phyloP scores from a whole-genome alignment of 2,888 invertebrate species.

The Pollenia griseotomentosa region DNA sequence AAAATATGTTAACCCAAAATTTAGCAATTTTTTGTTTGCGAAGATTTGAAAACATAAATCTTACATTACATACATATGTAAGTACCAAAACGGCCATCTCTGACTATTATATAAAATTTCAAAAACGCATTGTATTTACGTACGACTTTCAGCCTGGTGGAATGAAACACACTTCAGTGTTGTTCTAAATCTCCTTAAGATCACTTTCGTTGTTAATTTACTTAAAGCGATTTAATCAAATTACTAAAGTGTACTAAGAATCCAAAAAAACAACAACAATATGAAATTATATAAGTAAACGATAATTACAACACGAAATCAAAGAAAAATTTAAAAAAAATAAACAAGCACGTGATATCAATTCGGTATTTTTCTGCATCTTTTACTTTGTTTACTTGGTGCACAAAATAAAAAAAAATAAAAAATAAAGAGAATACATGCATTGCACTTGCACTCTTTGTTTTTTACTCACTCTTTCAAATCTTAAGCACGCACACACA shows the following conservation, averaged over 20 bases:
- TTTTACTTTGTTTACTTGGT: slow-evolving; percentile 19
- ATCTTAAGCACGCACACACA: background rate
- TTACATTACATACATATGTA: background rate
- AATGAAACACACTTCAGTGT: slow-evolving; percentile 70
- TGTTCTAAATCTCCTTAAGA: slow-evolving; percentile 76
- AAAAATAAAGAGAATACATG: background rate
- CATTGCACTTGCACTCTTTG: slow-evolving; percentile 12
- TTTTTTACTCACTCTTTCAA: background rate
- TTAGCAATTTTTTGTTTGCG: too few species aligned
- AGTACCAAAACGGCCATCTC: background rate
- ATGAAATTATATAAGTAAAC: slow-evolving; percentile 46
- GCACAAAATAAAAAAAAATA: background rate
- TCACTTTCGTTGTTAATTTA: slow-evolving; percentile 71
- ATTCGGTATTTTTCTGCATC: background rate
- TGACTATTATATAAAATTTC: slow-evolving; percentile 53
- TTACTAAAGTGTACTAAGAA: slow-evolving; percentile 1
- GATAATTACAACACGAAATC: slow-evolving; percentile 21
- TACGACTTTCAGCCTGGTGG: slow-evolving; percentile 42
- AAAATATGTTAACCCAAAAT: background rate
- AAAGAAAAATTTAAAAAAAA: background rate
- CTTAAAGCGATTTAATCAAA: slow-evolving; percentile 34
- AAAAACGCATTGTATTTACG: slow-evolving; percentile 53
- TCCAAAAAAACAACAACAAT: slow-evolving; percentile 20
- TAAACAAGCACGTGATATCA: slow-evolving; percentile 43
- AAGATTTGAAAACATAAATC: too few species aligned